Conservation (phyloP, 2,113 vertebrate genomes). For the Peromyscus leucopus region DNA sequence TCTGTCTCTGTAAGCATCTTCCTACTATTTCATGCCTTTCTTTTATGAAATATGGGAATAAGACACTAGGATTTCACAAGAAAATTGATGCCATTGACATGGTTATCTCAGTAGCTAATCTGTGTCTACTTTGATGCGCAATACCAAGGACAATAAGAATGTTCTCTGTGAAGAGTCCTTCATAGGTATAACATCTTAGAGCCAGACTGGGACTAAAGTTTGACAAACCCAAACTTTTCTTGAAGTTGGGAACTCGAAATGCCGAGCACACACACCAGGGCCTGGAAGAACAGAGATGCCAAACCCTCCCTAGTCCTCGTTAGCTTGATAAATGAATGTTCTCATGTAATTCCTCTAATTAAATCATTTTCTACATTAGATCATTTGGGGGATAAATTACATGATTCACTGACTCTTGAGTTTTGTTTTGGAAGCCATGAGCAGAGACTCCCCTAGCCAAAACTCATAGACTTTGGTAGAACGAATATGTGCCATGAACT, state of each 20-base stretch:
- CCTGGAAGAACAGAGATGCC: background rate
- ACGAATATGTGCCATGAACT: background rate
- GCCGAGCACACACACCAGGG: background rate
- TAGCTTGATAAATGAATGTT: background rate
- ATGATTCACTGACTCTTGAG: conserved; percentile 63
- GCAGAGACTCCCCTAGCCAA: background rate
- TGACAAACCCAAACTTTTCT: background rate
- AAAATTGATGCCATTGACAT: background rate
- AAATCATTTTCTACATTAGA: conserved; percentile 52
- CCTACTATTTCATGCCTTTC: background rate
- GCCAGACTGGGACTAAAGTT: background rate
- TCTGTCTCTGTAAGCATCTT: background rate
- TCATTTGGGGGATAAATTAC: conserved; percentile 52
- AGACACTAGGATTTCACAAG: background rate
- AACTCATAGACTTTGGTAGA: background rate
- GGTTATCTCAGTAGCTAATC: background rate
- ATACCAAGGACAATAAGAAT: background rate
- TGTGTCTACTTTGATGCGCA: accelerated
- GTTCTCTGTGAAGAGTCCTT: background rate
- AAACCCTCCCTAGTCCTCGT: background rate
- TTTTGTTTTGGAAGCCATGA: conserved; percentile 56
- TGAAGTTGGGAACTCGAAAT: background rate
- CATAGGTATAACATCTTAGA: background rate
- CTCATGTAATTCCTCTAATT: conserved; percentile 61
- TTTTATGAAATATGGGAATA: background rate